A percentile compares a stretch with the other conserved stretches of the same genome.
phyloP scores from a whole-genome alignment of 2,113 vertebrate species.

The Microcebus lehilahytsara region DNA sequence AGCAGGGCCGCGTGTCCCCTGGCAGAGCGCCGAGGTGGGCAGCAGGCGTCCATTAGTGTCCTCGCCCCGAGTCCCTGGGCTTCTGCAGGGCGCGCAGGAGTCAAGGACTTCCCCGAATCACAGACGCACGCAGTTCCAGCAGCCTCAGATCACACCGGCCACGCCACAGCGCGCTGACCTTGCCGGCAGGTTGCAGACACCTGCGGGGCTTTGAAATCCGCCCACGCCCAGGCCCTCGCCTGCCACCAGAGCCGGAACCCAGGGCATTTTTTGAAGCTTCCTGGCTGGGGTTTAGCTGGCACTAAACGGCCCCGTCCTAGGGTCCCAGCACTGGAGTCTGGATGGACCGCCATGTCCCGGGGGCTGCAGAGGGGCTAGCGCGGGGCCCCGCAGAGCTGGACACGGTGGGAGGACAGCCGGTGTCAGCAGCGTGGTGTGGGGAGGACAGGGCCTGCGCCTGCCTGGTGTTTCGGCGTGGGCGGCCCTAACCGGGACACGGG shows the following conservation, averaged over 20 bases:
- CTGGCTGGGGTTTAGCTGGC: neutral
- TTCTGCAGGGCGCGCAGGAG: accelerated
- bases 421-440: accelerated
- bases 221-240: neutral
- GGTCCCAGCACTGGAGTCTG: accelerated
- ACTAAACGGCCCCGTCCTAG: neutral
- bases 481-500: neutral
- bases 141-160: neutral
- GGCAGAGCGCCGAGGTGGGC: accelerated
- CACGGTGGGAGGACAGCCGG: no score
- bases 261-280: neutral
- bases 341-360: accelerated
- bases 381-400: neutral
- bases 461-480: accelerated
- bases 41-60: accelerated
- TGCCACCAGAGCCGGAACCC: neutral
- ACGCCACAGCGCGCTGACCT: neutral
- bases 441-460: neutral
- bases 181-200: accelerated
- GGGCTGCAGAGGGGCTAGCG: no score
- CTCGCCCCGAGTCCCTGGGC: accelerated
- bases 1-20: accelerated
- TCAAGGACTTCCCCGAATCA: neutral
- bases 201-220: neutral
- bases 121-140: neutral